Base-by-base conservation (phyloP, 2,797 vertebrate genomes). In the Rhyacichthys aspro region DNA sequence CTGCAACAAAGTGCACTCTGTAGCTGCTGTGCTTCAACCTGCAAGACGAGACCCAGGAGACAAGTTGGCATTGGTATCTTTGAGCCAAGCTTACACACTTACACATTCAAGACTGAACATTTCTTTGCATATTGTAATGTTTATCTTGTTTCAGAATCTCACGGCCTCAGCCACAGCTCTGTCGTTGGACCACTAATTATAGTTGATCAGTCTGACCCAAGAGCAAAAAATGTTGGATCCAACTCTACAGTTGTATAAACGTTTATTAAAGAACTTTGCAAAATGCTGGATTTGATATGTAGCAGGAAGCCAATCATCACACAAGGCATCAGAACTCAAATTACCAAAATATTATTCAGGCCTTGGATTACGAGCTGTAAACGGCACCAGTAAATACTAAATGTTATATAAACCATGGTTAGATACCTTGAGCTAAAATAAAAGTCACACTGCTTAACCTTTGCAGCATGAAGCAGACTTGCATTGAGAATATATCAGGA, bases 131-230 rank as follows among this genome's bases (percentile, higher is more conserved):
- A 2, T 23, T 7, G 0, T 6, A 2, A 7, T 34, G 0, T 41
- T 32, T 8, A 2, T 9, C 11, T 34, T 1, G 14, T 15, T 23
- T 50, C 50, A 89, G 86, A 70, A 36, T 34, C 63, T 7, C 43
- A 72, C 0, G 15, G 65, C 36, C 50, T 50, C 4, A 63, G 66
- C 8, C 75, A 81, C 23, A 77, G 32, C 3, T 79, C 88, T n/a
- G 86, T 93, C 11, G 38, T 93, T 44, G 92, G 92, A 60, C 90
- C 92, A 10, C 19, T 93, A 44, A 48, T 79, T 39, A 83, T 92
- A 0, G 63, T 74, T 11, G 82, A 84, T 11, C 52, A 6, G 1
- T 55, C 58, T 0, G 64, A 59, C 14, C 15, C 10, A 0, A 11
- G 1, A 1, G 1, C 7, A 2, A 17, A 33, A 2, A 9, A 33